Percentiles rank a stretch among this genome's conserved stretches.
Evolutionary conservation across 1,140 invertebrate species (phyloP).

Genomic region (Gonatopus flavifemur): DNA sequence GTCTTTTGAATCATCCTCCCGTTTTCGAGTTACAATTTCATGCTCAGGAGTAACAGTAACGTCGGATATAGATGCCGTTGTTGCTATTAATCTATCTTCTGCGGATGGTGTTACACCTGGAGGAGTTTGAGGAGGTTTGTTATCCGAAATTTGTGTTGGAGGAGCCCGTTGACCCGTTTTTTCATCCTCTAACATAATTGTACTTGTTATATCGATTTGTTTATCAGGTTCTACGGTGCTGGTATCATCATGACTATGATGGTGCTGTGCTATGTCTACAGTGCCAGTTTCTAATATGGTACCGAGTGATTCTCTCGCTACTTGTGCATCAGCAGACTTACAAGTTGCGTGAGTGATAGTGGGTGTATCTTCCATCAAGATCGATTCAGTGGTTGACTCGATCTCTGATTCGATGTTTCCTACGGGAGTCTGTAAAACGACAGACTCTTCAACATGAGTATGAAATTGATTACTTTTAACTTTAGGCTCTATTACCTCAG

Average conservation of each 20-base stretch:
- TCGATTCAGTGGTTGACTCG: slow-evolving; percentile 21
- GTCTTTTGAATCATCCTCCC: slow-evolving; percentile 11
- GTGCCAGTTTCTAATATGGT: slow-evolving; percentile 50
- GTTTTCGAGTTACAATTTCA: background rate
- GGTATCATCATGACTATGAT: slow-evolving; percentile 44
- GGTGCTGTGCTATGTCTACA: slow-evolving; percentile 55
- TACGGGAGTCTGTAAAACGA: slow-evolving; percentile 36
- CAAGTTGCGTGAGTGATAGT: slow-evolving; percentile 42
- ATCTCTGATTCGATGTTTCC: slow-evolving; percentile 25
- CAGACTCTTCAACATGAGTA: slow-evolving; percentile 40
- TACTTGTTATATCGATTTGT: slow-evolving; percentile 32
- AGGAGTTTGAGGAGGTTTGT: no score
- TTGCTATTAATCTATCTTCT: no score
- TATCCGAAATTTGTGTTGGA: no score
- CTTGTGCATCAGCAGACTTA: slow-evolving; percentile 52
- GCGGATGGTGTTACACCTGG: no score
- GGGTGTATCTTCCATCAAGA: slow-evolving; percentile 25
- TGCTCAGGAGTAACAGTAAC: slow-evolving; percentile 13
- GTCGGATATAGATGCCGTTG: no score
- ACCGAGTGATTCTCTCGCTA: slow-evolving; percentile 41
- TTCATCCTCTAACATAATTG: slow-evolving; percentile 32
- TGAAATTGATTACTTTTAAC: slow-evolving; percentile 25
- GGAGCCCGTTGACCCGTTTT: background rate
- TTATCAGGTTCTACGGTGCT: slow-evolving; percentile 45
- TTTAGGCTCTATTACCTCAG: slow-evolving; percentile 36